Evolutionary conservation across 1,140 invertebrate species (phyloP), one percentile per base, ranked within the genome.

Genomic region (Drosophila quadrilineata): DNA sequence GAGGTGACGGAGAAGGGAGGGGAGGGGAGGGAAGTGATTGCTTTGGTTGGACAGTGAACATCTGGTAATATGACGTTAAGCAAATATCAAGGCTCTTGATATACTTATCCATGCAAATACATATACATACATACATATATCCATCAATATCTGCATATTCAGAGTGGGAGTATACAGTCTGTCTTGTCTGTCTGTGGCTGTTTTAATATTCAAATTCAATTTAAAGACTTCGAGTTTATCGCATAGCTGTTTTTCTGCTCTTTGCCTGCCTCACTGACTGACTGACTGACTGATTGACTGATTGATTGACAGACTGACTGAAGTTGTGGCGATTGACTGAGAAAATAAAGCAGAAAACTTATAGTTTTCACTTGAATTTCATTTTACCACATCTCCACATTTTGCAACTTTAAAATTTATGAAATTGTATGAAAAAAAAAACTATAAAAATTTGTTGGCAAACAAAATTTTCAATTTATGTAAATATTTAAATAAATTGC

Each of bases 151-250:
- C n/a, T n/a, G n/a, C n/a, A n/a, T n/a, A n/a, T n/a, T n/a, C n/a
- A n/a, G n/a, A n/a, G n/a, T n/a, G n/a, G n/a, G n/a, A n/a, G n/a
- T n/a, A n/a, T n/a, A n/a, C n/a, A n/a, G n/a, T n/a, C n/a, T n/a
- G n/a, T n/a, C n/a, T n/a, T n/a, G n/a, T n/a, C 19, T 28, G 36
- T 24, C 14, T 49, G 26, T 2, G 12, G 12, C 38, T 36, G 45
- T 64, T 66, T 58, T 71, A 84, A 84, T 79, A 85, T 85, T 79
- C 80, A 85, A 85, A 85, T 85, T 85, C 79, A 85, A 85, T 85
- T 85, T 86, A 62, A 79, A 85, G 67, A 85, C 86, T 80, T 74
- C 86, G 75, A 75, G 79, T 85, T 75, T 85, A 79, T 70, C 62
- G 59, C 71, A 38, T 58, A 71, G 17, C 16, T 22, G 67, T 62